Evolutionary conservation across 37 sponge, comb jelly and placozoan genomes (phyloP).

Genomic region (Cliona cf. orientalis): DNA sequence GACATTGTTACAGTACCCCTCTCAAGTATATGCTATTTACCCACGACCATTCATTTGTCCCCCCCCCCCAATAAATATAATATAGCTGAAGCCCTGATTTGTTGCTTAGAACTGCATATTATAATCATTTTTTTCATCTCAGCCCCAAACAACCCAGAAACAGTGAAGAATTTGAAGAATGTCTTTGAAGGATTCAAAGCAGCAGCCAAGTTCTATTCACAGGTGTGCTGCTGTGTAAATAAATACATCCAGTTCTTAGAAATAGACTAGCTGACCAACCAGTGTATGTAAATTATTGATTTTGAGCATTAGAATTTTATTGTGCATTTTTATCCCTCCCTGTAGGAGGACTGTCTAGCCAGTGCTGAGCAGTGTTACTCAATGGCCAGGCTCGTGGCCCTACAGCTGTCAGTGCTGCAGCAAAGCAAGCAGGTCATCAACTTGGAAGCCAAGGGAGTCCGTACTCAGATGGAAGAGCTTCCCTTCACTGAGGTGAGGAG

Average conservation of each 20-base stretch:
- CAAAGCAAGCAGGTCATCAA: constrained; percentile 62
- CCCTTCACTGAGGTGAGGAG: constrained; percentile 67
- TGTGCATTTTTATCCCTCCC: neutral
- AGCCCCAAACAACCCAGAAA: constrained; percentile 54
- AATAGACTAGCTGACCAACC: too few species aligned
- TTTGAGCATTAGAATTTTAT: too few species aligned
- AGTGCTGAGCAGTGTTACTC: constrained; percentile 68
- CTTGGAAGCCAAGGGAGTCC: constrained; percentile 47
- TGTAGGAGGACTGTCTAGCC: constrained; percentile 70
- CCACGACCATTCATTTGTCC: too few species aligned
- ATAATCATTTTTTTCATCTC: too few species aligned
- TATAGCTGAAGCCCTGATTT: too few species aligned
- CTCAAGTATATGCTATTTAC: too few species aligned
- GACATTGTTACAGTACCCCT: too few species aligned
- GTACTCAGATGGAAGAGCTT: constrained; percentile 64
- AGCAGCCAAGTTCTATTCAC: constrained; percentile 70
- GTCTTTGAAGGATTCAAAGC: constrained; percentile 48
- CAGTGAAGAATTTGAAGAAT: constrained; percentile 52
- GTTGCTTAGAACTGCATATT: too few species aligned
- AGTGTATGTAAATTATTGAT: neutral
- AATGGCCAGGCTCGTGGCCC: constrained; percentile 77
- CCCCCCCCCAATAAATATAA: too few species aligned
- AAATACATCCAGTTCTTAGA: neutral
- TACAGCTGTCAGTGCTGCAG: constrained; percentile 74
- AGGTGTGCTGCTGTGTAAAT: constrained; percentile 30